Evolutionary conservation across 2,888 invertebrate species (phyloP), one percentile per base, ranked within the genome.

Genomic region (Clepsis dumicolana): DNA sequence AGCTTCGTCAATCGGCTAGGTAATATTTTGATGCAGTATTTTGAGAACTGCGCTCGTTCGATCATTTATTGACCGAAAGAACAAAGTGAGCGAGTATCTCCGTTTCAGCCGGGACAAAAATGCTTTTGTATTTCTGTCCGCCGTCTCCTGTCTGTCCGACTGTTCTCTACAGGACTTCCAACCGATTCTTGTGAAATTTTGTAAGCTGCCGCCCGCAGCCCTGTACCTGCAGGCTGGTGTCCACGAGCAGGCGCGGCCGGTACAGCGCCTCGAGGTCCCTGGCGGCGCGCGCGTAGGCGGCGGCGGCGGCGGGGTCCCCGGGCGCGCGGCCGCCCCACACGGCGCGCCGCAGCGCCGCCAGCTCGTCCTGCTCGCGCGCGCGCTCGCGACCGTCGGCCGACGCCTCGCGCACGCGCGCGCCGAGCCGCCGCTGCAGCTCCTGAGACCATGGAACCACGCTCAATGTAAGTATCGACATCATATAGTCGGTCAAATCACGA

Each of bases 341-440:
- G 44, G 65, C 65, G 14, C 4, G 3, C 14, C 66, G 66, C 35
- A 66, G 48, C 4, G 90, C 90, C 67, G 91, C 94, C 2, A 95
- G 95, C 89, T 95, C 95, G 50, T 69, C 57, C 35, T 96, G 96
- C 89, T 99, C 99, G 79, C 96, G 96, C 80, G 96, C 96, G 16
- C 99, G 94, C 92, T 99, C 99, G 78, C 97, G 95, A 56, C 96
- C 96, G 90, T 99, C 99, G 7, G 95, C 94, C 86, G 98, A 98
- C 4, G 98, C 97, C 91, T 99, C 99, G 75, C 98, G 96, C 74
- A 99, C 98, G 74, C 99, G 95, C 83, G 98, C 98, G 38, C 97
- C 97, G 66, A 99, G 94, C n/a, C 99, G 95, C 71, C 98, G 95
- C 85, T 97, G 97, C 74, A 99, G 93, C 86, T 98, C 98, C 84